Percentiles rank a stretch among this genome's conserved stretches.
These are phyloP conservation scores for Periphyllus acericola DNA, from an alignment of 2,888 invertebrate genomes.

Conservation along the genomic window DNA sequence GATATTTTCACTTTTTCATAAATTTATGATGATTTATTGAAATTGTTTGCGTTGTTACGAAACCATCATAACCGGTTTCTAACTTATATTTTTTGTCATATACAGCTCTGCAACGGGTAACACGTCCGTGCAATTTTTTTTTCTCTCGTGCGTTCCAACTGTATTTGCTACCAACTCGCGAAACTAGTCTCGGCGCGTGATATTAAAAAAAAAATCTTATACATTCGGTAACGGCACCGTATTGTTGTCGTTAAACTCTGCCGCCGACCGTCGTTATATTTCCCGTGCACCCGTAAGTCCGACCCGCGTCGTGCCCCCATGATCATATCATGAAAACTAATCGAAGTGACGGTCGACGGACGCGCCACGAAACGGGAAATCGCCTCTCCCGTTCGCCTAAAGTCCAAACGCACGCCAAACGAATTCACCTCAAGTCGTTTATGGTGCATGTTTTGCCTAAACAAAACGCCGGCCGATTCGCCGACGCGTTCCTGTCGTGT, in stretches of 20 bases:
- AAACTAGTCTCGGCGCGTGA: background rate
- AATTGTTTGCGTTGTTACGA: constrained; percentile 30
- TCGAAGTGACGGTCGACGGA: background rate
- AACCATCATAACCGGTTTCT: constrained; percentile 38
- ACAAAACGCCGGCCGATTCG: constrained; percentile 55
- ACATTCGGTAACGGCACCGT: too few species aligned
- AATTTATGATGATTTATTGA: constrained; percentile 47
- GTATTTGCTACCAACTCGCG: background rate
- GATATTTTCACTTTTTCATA: constrained; percentile 42
- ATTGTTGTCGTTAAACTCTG: too few species aligned
- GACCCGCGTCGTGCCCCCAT: too few species aligned
- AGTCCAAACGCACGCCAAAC: constrained; percentile 7
- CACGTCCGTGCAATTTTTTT: background rate
- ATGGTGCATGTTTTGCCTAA: constrained; percentile 59
- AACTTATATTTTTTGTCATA: background rate
- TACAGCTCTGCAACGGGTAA: background rate
- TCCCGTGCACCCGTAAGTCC: too few species aligned
- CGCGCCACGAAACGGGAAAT: background rate
- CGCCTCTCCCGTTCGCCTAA: background rate
- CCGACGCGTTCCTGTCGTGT: too few species aligned
- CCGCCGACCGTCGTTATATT: too few species aligned
- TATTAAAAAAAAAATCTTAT: too few species aligned
- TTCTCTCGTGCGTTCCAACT: background rate
- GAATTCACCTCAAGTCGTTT: constrained; percentile 19
- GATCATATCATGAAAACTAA: too few species aligned